Evolutionary conservation across 2,797 vertebrate species (phyloP), one percentile per base, ranked within the genome.

Genomic region (Phataginus tricuspis): DNA sequence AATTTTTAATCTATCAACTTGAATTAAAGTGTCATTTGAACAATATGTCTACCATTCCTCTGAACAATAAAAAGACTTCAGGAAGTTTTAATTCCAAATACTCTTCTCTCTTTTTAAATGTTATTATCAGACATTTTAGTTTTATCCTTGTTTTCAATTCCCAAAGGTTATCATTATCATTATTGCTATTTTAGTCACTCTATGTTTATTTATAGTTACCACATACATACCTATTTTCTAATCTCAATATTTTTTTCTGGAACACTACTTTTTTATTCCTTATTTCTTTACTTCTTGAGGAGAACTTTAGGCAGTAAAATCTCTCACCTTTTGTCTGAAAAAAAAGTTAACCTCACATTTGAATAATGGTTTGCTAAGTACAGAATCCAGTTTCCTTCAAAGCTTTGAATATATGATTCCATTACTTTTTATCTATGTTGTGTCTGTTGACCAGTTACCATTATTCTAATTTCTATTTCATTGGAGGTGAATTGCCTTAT

Each of bases 21-120:
- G 51, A 92, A 82, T 74, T 64, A 95, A 64, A 61, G 16, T 90
- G 80, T 79, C 69, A 83, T 61, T 89, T 92, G 80, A 89, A 21
- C 61, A 39, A 25, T 57, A 42, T 69, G 2, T 68, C 29, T 11
- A 34, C 18, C 15, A 49, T 45, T 9, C 14, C 88, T 91, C 53
- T 63, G 53, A 80, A 37, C 34, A 37, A 78, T 37, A 61, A 66
- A 55, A 93, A 77, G 5, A 45, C 12, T 82, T 94, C 4, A 71
- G 25, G 91, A 66, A 45, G 7, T 27, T 91, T 91, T 88, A 72
- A 61, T 86, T 83, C 16, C 39, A 80, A 80, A 27, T 87, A 14
- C 0, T 77, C 45, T 86, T 82, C 49, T 90, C 7, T 5, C 5
- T 37, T 90, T 92, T 88, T 4, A 68, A 92, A 88, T 63, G 12